Base-by-base conservation (phyloP, 1,140 invertebrate genomes). In the Zelostemma sp. region DNA sequence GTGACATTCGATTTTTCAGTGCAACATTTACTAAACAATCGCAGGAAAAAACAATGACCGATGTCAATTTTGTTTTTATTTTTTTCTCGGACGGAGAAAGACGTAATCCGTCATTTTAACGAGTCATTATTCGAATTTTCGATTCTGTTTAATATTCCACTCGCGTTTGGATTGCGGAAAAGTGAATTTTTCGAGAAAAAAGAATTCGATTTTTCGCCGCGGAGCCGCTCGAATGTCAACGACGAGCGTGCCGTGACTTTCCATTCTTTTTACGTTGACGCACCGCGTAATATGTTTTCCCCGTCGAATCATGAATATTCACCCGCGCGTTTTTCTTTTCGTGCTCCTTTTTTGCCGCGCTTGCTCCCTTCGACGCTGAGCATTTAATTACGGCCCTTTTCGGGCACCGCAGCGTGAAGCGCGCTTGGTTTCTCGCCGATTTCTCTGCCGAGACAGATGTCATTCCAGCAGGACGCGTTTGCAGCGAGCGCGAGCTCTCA, bases 311-410 rank as follows among this genome's bases (percentile, higher is more conserved):
- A 35, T 35, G 5, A 35, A 35, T 35, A 35, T 47, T 47, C 45
- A 19, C 45, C 18, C 1, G n/a, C 21, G 51, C 62, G 53, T 31
- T 41, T 33, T 57, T 49, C 46, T 58, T 53, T 55, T 9, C 53
- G 19, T n/a, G 1, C 33, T 9, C 33, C 33, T 6, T n/a, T 16
- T 6, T n/a, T n/a, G 33, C 6, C 33, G 2, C 33, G 33, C 11
- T 35, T 35, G 12, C 40, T 60, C 61, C 38, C 45, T 60, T 46
- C 55, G 43, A 12, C 48, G 35, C 46, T 67, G 53, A 46, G 57
- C 50, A 68, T 61, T 68, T 68, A 68, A 68, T 68, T 68, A 59
- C 65, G 33, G 58, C 51, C 33, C 40, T n/a, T 41, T 46, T 25
- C 45, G 1, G 16, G 45, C 16, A 16, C 9, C 41, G 41, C 41